Base-by-base conservation (phyloP, 2,113 vertebrate species). In the Polyodon spathula region DNA sequence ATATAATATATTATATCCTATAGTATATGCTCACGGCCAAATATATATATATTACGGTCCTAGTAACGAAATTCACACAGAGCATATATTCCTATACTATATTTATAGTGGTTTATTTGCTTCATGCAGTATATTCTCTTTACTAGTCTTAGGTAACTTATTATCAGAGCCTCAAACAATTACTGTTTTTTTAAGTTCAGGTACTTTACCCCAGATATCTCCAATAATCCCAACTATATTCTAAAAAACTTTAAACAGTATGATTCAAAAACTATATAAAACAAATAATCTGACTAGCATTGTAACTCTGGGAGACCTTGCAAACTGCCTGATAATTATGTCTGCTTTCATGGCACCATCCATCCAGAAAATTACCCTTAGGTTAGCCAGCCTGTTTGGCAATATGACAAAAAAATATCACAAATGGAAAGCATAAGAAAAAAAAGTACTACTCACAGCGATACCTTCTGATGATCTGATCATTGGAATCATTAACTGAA, bases 201-300 rank as follows among this genome's bases (percentile, higher is more conserved):
- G 27, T 27, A 27, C 27, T 3, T 27, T 27, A 2, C 27, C 27
- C 27, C 27, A 27, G 3, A 27, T 27, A 82, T 85, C 78, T 83
- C 81, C 62, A 37, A 53, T 64, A 72, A 77, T 74, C 66, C 69
- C 65, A 42, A 60, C 67, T 70, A 73, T 59, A 71, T 17, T 4
- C 62, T 65, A 68, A 74, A 51, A 56, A 27, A 81, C 84, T 84
- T 84, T 83, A 81, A 82, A 84, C 76, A 73, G 69, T 66, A 76
- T 78, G 81, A 82, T 82, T 85, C 81, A 82, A 73, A 85, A 85
- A 83, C 69, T 76, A 76, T 78, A 84, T 79, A 78, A 82, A 83
- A 81, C 75, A 87, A 85, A 85, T 84, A 81, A 83, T 85, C 71
- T 71, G 77, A 78, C 79, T 84, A 83, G 84, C 83, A 75, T 75